Evolutionary conservation across 2,888 invertebrate genomes (phyloP).

Genomic region (Euclidia mi): DNA sequence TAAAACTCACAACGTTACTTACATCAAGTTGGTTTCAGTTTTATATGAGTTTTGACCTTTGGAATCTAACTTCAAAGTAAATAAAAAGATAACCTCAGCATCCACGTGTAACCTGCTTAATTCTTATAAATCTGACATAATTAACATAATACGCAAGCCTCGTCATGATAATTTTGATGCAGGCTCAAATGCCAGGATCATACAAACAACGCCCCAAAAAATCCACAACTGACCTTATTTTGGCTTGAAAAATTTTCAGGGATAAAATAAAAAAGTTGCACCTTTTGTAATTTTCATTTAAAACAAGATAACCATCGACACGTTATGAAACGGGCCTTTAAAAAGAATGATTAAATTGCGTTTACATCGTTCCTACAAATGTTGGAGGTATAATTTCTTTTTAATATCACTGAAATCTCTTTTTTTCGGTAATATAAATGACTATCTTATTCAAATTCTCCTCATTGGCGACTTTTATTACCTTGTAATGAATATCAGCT

Average conservation of each 20-base stretch:
- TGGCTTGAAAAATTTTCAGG: constrained; percentile 13
- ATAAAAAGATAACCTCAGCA: too few relatives aligned
- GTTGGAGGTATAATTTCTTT: constrained; percentile 36
- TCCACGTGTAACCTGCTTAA: too few relatives aligned
- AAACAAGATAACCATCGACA: constrained; percentile 44
- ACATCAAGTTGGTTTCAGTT: too few relatives aligned
- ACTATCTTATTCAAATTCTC: constrained; percentile 23
- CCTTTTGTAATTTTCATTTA: constrained; percentile 40
- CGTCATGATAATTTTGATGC: too few relatives aligned
- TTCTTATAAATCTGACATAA: too few relatives aligned
- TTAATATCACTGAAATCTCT: constrained; percentile 28
- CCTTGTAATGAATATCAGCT: constrained; percentile 9
- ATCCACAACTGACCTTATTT: neutral
- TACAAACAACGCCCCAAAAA: neutral
- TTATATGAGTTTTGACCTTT: too few relatives aligned
- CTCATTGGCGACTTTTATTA: constrained; percentile 27
- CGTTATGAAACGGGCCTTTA: constrained; percentile 42
- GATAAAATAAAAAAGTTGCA: constrained; percentile 24
- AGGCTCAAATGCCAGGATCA: too few relatives aligned
- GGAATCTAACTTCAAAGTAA: too few relatives aligned
- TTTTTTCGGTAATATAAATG: constrained; percentile 22
- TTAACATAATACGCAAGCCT: too few relatives aligned
- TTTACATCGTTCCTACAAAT: constrained; percentile 39
- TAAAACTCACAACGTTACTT: too few relatives aligned
- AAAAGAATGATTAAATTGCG: constrained; percentile 52